Percentiles rank a stretch among this genome's conserved stretches.
phyloP scores from a whole-genome alignment of 2,888 invertebrate species.

The Patella caerulea region DNA sequence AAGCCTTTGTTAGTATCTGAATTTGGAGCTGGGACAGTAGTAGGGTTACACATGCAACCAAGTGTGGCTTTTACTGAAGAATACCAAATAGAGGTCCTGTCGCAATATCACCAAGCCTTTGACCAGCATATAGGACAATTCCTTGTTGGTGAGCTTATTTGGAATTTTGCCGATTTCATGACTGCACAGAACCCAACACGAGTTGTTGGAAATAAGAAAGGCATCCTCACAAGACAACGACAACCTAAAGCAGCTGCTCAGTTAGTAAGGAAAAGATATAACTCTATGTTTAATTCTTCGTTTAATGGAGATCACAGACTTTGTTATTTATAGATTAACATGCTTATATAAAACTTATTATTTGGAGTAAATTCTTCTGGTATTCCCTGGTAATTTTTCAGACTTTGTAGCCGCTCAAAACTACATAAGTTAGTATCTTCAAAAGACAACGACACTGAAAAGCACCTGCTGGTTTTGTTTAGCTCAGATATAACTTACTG shows the following conservation, averaged over 20 bases:
- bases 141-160: conserved; percentile 95
- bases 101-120: conserved; percentile 90
- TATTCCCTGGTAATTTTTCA: too few species aligned
- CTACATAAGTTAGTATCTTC: too few species aligned
- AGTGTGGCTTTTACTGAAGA: conserved; percentile 91
- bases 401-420: too few species aligned
- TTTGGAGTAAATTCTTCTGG: too few species aligned
- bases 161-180: conserved; percentile 98
- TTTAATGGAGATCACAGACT: neutral
- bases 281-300: neutral
- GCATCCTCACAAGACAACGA: conserved; percentile 87
- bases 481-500: too few species aligned
- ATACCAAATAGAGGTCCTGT: conserved; percentile 86
- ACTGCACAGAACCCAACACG: conserved; percentile 79
- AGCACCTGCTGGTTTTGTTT: too few species aligned
- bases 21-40: conserved; percentile 93
- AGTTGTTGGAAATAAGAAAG: conserved; percentile 75
- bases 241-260: conserved; percentile 93
- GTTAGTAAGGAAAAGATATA: conserved; percentile 83
- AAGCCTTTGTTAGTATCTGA: conserved; percentile 93
- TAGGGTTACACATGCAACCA: conserved; percentile 83
- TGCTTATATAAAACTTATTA: too few species aligned
- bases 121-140: conserved; percentile 80
- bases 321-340: neutral
- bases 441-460: too few species aligned